Evolutionary conservation across 2,797 vertebrate species (phyloP).

Genomic region (Lycodopsis pacificus): DNA sequence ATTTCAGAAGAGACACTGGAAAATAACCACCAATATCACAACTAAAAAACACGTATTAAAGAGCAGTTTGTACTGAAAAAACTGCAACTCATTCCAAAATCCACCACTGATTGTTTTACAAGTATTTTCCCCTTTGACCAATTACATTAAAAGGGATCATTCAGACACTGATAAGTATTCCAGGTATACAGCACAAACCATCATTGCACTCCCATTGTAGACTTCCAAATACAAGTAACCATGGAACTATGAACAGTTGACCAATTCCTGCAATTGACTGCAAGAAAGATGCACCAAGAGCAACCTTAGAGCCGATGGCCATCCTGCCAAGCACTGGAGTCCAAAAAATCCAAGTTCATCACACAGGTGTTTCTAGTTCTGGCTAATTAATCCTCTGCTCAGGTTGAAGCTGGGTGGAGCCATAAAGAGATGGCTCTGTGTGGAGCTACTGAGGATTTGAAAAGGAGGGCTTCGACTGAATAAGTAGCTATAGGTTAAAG

Average conservation of each 20-base stretch:
- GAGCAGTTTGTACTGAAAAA: not conserved
- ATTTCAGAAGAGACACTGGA: not conserved
- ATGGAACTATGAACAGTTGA: not conserved
- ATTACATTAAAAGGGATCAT: slow-evolving; percentile 4
- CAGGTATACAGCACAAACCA: slow-evolving; percentile 1
- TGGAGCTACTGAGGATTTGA: not conserved
- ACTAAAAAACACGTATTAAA: not conserved
- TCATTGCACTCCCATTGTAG: not conserved
- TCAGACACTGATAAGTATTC: slow-evolving; percentile 1
- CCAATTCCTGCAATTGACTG: not conserved
- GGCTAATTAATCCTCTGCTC: not conserved
- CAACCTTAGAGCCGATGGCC: not conserved
- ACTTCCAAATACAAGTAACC: not conserved
- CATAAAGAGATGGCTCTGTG: not conserved
- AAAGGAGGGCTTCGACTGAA: not conserved
- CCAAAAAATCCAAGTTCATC: not conserved
- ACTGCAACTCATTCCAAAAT: not conserved
- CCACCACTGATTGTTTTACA: not conserved
- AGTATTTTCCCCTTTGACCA: slow-evolving; percentile 5
- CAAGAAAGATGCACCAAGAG: not conserved
- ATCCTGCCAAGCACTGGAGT: not conserved
- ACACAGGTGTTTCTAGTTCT: slow-evolving; percentile 10
- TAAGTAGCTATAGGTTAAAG: not conserved
- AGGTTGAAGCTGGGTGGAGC: not conserved
- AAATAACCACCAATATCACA: not conserved